Evolutionary conservation across 2,113 vertebrate species (phyloP).

Genomic region (Myodes glareolus): DNA sequence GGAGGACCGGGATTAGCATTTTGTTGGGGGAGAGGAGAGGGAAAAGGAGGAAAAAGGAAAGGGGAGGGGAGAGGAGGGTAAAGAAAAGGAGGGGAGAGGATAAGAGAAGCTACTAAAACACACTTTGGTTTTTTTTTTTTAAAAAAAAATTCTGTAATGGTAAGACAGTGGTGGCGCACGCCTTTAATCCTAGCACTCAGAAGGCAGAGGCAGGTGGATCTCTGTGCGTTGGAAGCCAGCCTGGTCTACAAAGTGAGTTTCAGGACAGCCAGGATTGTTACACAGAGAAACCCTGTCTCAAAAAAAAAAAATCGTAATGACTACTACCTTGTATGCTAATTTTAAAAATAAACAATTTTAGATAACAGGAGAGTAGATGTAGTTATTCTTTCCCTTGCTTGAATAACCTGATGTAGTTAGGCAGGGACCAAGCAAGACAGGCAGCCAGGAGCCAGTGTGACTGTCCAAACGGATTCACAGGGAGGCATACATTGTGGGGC

Average conservation of each 20-base stretch:
- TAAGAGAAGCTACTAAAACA: background rate
- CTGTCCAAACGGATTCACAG: background rate
- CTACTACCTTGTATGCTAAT: background rate
- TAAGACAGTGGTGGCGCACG: background rate
- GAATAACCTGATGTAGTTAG: background rate
- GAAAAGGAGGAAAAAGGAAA: too few relatives aligned
- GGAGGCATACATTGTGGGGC: background rate
- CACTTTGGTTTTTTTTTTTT: background rate
- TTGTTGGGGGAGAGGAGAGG: background rate
- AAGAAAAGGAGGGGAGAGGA: fast-evolving
- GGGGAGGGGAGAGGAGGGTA: fast-evolving
- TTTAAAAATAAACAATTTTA: background rate
- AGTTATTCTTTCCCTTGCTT: background rate
- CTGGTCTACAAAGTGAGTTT: background rate
- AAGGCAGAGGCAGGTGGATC: background rate
- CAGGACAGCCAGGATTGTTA: background rate
- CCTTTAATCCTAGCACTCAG: background rate
- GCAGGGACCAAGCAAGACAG: background rate
- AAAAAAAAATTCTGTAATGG: background rate
- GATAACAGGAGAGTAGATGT: background rate
- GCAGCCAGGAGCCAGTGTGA: background rate
- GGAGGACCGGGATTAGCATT: too few relatives aligned
- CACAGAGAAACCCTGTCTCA: background rate
- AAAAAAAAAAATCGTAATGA: background rate
- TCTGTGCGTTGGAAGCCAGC: background rate